Percentiles rank a stretch among this genome's conserved stretches.
These are phyloP conservation scores for Drosophila kohkoa DNA, from an alignment of 1,140 invertebrate species.

Conservation along the genomic window DNA sequence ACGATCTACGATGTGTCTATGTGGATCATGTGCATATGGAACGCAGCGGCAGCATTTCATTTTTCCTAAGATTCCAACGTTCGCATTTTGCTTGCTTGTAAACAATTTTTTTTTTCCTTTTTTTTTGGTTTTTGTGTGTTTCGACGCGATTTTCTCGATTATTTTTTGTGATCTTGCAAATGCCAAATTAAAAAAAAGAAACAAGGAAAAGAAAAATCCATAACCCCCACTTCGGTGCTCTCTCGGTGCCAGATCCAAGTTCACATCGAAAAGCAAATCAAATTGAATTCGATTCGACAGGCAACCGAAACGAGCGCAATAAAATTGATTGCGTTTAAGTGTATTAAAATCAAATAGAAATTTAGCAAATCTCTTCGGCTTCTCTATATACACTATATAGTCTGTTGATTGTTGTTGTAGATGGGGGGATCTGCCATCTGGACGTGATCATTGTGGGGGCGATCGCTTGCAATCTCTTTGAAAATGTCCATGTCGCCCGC, in stretches of 20 bases:
- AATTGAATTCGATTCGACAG: constrained; percentile 78
- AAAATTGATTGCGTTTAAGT: constrained; percentile 81
- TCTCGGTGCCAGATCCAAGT: constrained; percentile 23
- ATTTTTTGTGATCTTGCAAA: constrained; percentile 47
- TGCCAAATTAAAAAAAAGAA: constrained; percentile 22
- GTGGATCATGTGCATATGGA: constrained; percentile 70
- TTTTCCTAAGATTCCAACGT: constrained; percentile 74
- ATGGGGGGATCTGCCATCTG: constrained; percentile 23
- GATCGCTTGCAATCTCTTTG: constrained; percentile 32
- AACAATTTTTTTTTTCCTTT: constrained; percentile 48
- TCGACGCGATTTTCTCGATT: constrained; percentile 26
- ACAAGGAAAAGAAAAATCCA: constrained; percentile 45
- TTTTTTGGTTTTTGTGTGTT: constrained; percentile 15
- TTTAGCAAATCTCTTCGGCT: constrained; percentile 45
- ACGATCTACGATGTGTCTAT: constrained; percentile 30
- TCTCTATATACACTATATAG: not conserved
- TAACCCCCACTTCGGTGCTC: constrained; percentile 19
- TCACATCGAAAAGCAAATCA: constrained; percentile 73
- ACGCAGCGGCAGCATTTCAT: constrained; percentile 48
- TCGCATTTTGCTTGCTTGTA: constrained; percentile 57
- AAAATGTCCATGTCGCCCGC: constrained; percentile 60
- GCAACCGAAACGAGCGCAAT: constrained; percentile 78
- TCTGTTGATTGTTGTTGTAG: not conserved
- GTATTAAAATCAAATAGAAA: constrained; percentile 77
- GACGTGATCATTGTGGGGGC: constrained; percentile 29